phyloP scores from a whole-genome alignment of 2,113 vertebrate species.

The Nothoprocta pentlandii region DNA sequence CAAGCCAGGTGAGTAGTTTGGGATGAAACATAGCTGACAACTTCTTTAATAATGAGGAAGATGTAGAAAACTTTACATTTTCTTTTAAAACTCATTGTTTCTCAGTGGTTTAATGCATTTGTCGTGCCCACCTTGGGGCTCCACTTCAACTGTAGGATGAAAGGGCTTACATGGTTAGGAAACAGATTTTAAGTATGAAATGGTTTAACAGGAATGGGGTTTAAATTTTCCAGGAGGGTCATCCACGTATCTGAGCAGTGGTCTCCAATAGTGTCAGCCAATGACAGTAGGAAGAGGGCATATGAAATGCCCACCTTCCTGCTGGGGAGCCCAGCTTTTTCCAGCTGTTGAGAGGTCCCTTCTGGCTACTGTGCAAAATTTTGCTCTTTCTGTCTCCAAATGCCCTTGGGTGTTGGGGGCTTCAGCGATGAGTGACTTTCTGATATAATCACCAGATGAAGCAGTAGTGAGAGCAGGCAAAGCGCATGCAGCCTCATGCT shows the following conservation, averaged over 20 bases:
- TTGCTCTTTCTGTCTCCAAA: too few relatives aligned
- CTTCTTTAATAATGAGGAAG: background rate
- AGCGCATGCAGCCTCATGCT: too few relatives aligned
- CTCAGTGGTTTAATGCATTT: background rate
- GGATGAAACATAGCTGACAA: background rate
- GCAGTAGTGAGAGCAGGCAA: too few relatives aligned
- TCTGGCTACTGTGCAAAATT: background rate
- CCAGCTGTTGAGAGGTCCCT: background rate
- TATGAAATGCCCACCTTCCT: background rate
- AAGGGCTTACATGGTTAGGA: background rate
- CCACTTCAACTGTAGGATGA: background rate
- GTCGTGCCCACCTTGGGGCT: background rate
- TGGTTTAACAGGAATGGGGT: background rate
- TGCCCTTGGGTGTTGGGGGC: too few relatives aligned
- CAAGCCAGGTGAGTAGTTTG: slow-evolving; percentile 53
- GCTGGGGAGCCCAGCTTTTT: background rate
- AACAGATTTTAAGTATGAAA: background rate
- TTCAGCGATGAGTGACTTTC: too few relatives aligned
- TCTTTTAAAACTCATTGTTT: background rate
- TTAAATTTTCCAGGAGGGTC: background rate
- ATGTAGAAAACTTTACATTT: background rate
- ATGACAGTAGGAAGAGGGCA: background rate
- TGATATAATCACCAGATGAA: too few relatives aligned
- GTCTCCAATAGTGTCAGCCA: background rate
- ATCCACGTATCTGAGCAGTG: background rate